Conservation (phyloP, 2,888 invertebrate species). For the Gnatocerus cornutus region DNA sequence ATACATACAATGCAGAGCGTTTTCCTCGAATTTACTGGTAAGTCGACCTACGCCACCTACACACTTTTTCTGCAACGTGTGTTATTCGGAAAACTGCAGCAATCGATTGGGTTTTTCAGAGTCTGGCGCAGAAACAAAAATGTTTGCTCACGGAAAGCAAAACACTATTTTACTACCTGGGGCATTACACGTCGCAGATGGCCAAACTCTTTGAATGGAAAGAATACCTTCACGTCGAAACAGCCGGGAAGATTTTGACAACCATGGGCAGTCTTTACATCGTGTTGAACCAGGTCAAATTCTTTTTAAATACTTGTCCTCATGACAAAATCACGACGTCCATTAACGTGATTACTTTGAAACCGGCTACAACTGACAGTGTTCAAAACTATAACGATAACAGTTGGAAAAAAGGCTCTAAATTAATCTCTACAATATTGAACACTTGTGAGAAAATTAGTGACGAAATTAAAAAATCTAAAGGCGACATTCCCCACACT, state of each 20-base stretch:
- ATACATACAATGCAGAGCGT: conserved; percentile 91
- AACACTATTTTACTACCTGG: conserved; percentile 74
- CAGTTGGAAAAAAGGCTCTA: conserved; percentile 59
- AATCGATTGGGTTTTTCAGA: conserved; percentile 64
- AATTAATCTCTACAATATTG: conserved; percentile 54
- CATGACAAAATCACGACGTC: conserved; percentile 62
- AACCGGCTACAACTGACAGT: conserved; percentile 58
- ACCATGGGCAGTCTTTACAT: conserved; percentile 71
- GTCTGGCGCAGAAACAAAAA: conserved; percentile 80
- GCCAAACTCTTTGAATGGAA: conserved; percentile 61
- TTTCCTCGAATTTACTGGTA: conserved; percentile 84
- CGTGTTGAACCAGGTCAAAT: conserved; percentile 79
- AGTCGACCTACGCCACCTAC: conserved; percentile 51
- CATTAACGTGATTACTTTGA: conserved; percentile 60
- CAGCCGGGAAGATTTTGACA: conserved; percentile 13
- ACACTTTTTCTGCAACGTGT: not conserved
- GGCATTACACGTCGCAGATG: conserved; percentile 71
- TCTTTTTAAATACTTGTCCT: conserved; percentile 80
- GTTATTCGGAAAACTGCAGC: conserved; percentile 23
- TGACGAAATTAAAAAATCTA: conserved; percentile 48
- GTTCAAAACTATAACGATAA: conserved; percentile 63
- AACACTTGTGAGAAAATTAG: conserved; percentile 58
- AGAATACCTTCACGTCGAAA: conserved; percentile 57
- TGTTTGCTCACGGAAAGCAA: conserved; percentile 75
- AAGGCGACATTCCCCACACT: conserved; percentile 22